phyloP scores from a whole-genome alignment of 2,113 vertebrate species.

The Malurus alboscapulatus region DNA sequence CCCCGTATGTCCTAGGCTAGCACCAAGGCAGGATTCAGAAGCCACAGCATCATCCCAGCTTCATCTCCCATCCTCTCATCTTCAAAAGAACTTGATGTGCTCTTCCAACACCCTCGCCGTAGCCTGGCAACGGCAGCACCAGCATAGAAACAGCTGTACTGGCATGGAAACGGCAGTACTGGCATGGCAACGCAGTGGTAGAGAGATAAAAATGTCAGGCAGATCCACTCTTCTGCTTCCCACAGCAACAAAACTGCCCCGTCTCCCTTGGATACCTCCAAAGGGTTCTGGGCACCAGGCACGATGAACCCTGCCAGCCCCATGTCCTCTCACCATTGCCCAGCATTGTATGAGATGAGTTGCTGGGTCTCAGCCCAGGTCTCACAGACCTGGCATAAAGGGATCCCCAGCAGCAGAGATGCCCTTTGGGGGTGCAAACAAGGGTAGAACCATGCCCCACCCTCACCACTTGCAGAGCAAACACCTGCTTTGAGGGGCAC shows the following conservation, averaged over 20 bases:
- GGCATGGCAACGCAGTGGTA: neutral
- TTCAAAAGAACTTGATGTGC: neutral
- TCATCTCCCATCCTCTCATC: neutral
- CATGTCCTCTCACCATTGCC: neutral
- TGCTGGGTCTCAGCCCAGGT: neutral
- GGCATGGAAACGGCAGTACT: neutral
- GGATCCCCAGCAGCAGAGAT: neutral
- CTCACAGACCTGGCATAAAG: neutral
- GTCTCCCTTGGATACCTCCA: neutral
- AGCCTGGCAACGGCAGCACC: constrained; percentile 35
- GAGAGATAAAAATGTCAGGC: constrained; percentile 10
- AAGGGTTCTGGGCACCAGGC: rapidly evolving
- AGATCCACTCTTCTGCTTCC: neutral
- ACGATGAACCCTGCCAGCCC: rapidly evolving
- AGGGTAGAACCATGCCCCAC: rapidly evolving
- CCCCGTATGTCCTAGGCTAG: neutral
- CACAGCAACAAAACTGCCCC: neutral
- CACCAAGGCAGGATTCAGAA: neutral
- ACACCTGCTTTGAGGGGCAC: neutral
- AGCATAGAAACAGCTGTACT: constrained; percentile 12
- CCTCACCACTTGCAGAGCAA: neutral
- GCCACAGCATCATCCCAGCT: rapidly evolving
- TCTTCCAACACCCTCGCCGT: neutral
- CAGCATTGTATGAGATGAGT: neutral
- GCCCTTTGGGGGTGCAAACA: rapidly evolving